Evolutionary conservation across 2,113 vertebrate species (phyloP).

Genomic region (Hyla sarda): DNA sequence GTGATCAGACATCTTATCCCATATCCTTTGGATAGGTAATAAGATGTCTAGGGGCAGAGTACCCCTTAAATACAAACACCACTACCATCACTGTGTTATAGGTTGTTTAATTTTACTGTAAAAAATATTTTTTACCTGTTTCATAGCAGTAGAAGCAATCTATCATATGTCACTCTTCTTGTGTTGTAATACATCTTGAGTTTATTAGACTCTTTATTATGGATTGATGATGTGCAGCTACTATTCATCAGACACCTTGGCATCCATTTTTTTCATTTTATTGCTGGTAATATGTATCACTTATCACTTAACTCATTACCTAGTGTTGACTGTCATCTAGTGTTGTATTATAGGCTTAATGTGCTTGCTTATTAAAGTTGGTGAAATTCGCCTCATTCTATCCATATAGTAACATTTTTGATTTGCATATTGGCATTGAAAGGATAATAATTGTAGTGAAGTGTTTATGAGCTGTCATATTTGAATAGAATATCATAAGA

Average conservation of each 20-base stretch:
- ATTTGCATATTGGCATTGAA: not conserved
- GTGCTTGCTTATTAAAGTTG: not conserved
- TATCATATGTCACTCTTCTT: not conserved
- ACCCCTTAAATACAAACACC: too few species aligned
- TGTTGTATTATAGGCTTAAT: not conserved
- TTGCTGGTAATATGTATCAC: not conserved
- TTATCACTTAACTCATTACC: slow-evolving; percentile 1
- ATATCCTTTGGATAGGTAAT: too few species aligned
- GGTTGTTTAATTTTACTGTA: too few species aligned
- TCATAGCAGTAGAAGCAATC: too few species aligned
- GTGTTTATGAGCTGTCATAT: not conserved
- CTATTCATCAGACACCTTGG: slow-evolving; percentile 12
- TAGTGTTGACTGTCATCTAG: not conserved
- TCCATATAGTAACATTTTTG: not conserved
- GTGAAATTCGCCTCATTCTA: not conserved
- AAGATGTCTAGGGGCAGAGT: too few species aligned
- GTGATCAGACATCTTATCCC: too few species aligned
- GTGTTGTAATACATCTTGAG: not conserved
- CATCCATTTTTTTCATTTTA: not conserved
- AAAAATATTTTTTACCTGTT: too few species aligned
- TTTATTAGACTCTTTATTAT: not conserved
- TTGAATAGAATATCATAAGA: not conserved
- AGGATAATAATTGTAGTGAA: not conserved
- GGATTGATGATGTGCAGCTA: not conserved
- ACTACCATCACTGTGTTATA: too few species aligned